Conservation (phyloP, 1,140 invertebrate genomes). For the Hyposmocoma kahamanoa region DNA sequence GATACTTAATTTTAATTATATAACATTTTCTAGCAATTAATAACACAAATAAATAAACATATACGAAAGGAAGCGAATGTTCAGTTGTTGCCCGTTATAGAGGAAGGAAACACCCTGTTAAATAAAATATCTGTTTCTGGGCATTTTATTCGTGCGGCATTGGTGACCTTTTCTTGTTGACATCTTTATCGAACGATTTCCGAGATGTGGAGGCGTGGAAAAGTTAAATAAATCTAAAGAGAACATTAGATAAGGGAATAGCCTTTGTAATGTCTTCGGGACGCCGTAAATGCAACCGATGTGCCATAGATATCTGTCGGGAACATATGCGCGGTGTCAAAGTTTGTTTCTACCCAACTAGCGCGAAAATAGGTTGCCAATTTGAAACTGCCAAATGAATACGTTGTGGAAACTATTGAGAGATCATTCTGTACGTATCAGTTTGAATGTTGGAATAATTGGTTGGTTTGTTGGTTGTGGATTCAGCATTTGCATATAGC, state of each 20-base stretch:
- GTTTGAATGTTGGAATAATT: too few species aligned
- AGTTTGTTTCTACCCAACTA: not conserved
- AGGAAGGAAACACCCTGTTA: too few species aligned
- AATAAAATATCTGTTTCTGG: too few species aligned
- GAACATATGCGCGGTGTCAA: constrained; percentile 31
- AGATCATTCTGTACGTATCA: too few species aligned
- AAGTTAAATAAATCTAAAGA: constrained; percentile 69
- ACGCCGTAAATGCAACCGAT: constrained; percentile 69
- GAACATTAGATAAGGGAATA: constrained; percentile 70
- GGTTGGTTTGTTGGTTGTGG: too few species aligned
- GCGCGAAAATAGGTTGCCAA: not conserved
- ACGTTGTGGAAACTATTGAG: too few species aligned
- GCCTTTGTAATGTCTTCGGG: constrained; percentile 70
- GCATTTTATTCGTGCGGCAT: too few species aligned
- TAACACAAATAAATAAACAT: too few species aligned
- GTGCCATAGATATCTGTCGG: constrained; percentile 59
- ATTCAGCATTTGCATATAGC: too few species aligned
- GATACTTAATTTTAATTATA: not conserved
- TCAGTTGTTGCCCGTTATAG: too few species aligned
- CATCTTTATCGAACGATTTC: constrained; percentile 64
- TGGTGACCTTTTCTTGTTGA: constrained; percentile 63
- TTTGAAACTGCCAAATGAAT: not conserved
- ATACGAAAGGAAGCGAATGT: too few species aligned
- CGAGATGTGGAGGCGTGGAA: constrained; percentile 63
- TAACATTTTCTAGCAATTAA: too few species aligned